Conservation (phyloP, 2,113 vertebrate genomes). For the Paratilapia polleni region DNA sequence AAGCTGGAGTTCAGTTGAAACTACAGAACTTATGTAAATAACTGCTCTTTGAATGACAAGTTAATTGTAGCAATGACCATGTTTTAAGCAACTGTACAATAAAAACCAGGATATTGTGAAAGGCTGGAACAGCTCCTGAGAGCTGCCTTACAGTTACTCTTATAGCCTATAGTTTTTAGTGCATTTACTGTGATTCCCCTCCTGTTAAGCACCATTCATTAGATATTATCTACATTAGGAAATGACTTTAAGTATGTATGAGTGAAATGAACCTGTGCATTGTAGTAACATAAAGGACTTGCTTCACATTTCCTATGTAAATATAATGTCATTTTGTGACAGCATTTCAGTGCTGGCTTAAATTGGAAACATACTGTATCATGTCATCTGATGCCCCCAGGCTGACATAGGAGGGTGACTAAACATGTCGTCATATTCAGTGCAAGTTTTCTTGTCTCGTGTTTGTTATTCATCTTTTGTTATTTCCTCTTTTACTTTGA, state of each 20-base stretch:
- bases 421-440: neutral
- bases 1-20: neutral
- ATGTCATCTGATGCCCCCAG: neutral
- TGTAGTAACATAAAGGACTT: neutral
- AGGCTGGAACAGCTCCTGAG: neutral
- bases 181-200: conserved; percentile 3
- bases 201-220: neutral
- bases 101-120: neutral
- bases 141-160: neutral
- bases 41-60: conserved; percentile 26
- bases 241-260: neutral
- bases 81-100: conserved; percentile 9
- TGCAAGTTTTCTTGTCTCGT: neutral
- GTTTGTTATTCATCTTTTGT: neutral
- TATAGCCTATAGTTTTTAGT: neutral
- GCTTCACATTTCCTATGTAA: neutral
- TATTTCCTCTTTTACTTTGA: neutral
- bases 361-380: neutral
- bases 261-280: conserved; percentile 21
- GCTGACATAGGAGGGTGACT: neutral
- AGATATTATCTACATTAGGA: neutral
- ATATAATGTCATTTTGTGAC: neutral
- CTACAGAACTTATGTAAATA: conserved; percentile 9
- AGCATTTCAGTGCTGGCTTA: neutral
- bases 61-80: conserved; percentile 48